Conservation (phyloP, 2,797 vertebrate species). For the Liasis olivaceus region DNA sequence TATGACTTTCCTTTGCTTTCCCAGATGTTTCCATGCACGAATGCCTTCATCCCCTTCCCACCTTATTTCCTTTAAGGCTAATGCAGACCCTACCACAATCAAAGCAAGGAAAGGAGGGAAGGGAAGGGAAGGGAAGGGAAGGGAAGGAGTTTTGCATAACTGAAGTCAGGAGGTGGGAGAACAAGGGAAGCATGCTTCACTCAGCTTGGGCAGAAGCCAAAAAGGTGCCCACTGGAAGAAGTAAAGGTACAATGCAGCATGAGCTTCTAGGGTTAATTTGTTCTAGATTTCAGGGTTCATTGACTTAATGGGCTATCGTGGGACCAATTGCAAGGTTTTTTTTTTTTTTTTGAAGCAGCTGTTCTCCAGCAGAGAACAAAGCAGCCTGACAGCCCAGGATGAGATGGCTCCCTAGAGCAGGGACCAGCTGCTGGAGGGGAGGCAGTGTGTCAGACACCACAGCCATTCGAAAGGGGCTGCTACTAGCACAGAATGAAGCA, state of each 20-base stretch:
- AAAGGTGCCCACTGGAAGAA: not conserved
- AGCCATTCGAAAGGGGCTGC: not conserved
- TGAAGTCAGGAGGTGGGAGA: not conserved
- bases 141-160: not conserved
- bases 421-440: not conserved
- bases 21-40: no score
- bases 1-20: no score
- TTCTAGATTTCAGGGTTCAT: not conserved
- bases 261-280: not conserved
- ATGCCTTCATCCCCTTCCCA: no score
- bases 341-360: not conserved
- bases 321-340: not conserved
- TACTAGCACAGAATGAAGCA: not conserved
- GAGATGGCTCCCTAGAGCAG: not conserved
- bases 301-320: not conserved
- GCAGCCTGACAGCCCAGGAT: not conserved
- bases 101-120: rapidly evolving
- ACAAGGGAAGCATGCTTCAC: not conserved
- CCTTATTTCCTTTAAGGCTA: no score
- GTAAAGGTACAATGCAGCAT: not conserved
- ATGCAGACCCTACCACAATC: no score
- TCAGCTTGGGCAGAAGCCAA: not conserved
- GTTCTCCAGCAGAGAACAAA: not conserved
- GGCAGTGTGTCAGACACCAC: not conserved
- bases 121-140: rapidly evolving